Base-by-base conservation (phyloP, 2,888 invertebrate genomes). In the Celastrina argiolus region DNA sequence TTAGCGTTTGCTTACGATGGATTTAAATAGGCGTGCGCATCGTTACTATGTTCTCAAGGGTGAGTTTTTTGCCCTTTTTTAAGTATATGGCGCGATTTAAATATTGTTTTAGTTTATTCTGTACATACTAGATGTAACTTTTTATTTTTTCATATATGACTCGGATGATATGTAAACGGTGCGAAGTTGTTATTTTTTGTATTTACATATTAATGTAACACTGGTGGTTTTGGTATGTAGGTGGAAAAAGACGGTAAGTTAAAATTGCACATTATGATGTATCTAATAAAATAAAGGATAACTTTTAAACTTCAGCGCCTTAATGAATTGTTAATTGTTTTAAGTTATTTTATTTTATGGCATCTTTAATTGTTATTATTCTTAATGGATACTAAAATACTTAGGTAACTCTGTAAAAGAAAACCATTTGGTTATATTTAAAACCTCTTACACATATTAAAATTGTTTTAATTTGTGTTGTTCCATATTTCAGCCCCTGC, bases 1-100 rank as follows among this genome's bases (percentile, higher is more conserved):
- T 66, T 66, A 12, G 59, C 66, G 31, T 18, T 31, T 22, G 45
- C 42, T 41, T 39, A 58, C 66, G 64, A 65, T 68, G 63, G 65
- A 68, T 28, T 45, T 59, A 59, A 58, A 59, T 59, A 66, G 41
- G 42, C 42, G 41, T 31, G 28, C 34, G 42, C 42, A 64, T 36
- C 64, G 41, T 4, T 34, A 59, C 65, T 16, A 18, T 42, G 22
- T 41, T 2, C 14, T 28, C 16, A 66, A 6, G 58, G 58, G 65
- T 65, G 58, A 65, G 65, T 16, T n/a, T 36, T 59, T 56, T n/a
- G 16, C 39, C 36, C 16, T 22, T n/a, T 36, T 56, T 36, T 36
- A 34, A 26, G 16, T 41, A 7, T 2, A 45, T 18, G n/a, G 16
- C 22, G 51, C 22, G 51, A 18, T 51, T 12, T 14, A 22, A 12